Percentiles rank a stretch among this genome's conserved stretches.
These are phyloP conservation scores for Egretta garzetta DNA, from an alignment of 2,113 vertebrate genomes.

Conservation along the genomic window DNA sequence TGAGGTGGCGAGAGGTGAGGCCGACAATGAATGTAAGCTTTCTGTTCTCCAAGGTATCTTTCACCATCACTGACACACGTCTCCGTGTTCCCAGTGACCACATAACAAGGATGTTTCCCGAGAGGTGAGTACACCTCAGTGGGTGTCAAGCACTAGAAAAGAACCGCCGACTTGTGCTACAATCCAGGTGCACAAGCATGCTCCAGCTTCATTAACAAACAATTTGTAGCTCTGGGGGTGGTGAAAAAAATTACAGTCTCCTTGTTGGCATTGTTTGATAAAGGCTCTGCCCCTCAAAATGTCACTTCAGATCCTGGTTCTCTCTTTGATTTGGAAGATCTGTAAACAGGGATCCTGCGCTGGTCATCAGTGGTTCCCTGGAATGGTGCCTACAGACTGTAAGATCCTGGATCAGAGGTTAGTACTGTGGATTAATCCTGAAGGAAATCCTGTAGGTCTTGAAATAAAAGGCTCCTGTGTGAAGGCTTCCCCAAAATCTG, in stretches of 20 bases:
- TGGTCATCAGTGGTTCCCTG: neutral
- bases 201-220: neutral
- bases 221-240: neutral
- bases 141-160: neutral
- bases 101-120: neutral
- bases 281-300: neutral
- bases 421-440: neutral
- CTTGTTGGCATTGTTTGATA: neutral
- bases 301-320: neutral
- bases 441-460: neutral
- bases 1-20: neutral
- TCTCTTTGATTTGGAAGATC: neutral
- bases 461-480: neutral
- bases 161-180: neutral
- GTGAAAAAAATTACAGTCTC: neutral
- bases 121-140: neutral
- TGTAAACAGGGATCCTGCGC: neutral
- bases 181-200: neutral
- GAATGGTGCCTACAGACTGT: neutral
- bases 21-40: neutral
- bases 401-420: neutral
- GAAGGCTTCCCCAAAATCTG: neutral
- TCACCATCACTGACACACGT: rapidly evolving
- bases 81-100: neutral
- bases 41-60: neutral